Evolutionary conservation across 1,140 invertebrate species (phyloP).

Genomic region (Colletes gigas): DNA sequence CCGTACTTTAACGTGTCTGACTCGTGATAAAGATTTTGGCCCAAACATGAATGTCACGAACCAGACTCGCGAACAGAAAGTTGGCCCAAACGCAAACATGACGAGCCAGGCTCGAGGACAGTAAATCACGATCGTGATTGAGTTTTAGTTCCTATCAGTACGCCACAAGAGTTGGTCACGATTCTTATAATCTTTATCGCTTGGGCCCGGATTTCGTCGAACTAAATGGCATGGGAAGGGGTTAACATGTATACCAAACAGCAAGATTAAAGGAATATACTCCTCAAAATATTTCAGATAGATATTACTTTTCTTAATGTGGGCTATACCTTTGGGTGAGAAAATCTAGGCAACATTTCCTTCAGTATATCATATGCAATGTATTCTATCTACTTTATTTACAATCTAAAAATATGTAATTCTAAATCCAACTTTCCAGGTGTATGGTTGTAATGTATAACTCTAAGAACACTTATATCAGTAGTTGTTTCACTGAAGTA

Average conservation of each 20-base stretch:
- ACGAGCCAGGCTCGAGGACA: too few relatives aligned
- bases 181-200: too few relatives aligned
- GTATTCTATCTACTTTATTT: conserved; percentile 70
- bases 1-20: too few relatives aligned
- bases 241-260: conserved; percentile 12
- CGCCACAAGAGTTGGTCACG: too few relatives aligned
- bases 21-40: too few relatives aligned
- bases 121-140: too few relatives aligned
- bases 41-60: too few relatives aligned
- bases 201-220: too few relatives aligned
- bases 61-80: too few relatives aligned
- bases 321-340: conserved; percentile 47
- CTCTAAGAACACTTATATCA: conserved; percentile 63
- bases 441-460: conserved; percentile 45
- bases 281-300: background rate
- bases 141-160: too few relatives aligned
- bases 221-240: too few relatives aligned
- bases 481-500: conserved; percentile 44
- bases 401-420: conserved; percentile 72
- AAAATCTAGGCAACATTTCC: conserved; percentile 62
- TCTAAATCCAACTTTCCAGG: conserved; percentile 50
- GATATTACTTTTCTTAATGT: conserved; percentile 14
- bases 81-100: too few relatives aligned
- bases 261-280: conserved; percentile 4
- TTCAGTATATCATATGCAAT: conserved; percentile 53